These are phyloP conservation scores for Phoenoteleia sp. DNA, from an alignment of 2,888 invertebrate genomes.

Conservation along the genomic window DNA sequence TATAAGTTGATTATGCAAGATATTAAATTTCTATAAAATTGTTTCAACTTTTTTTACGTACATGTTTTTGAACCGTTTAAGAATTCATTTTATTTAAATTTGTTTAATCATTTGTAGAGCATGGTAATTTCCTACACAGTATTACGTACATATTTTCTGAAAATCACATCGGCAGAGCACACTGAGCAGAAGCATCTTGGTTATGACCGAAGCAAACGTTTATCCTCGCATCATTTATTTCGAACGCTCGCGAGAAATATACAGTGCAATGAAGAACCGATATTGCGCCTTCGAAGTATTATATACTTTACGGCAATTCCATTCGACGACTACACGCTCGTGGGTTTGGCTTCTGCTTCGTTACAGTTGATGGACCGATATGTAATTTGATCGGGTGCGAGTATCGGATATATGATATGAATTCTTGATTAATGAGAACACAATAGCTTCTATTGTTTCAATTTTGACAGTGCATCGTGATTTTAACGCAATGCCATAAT, in stretches of 20 bases:
- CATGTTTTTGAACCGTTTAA: too few species aligned
- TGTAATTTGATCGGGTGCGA: conserved; percentile 51
- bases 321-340: conserved; percentile 24
- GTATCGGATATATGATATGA: conserved; percentile 16
- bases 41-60: too few species aligned
- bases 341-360: conserved; percentile 33
- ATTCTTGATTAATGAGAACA: neutral
- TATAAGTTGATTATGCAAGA: too few species aligned
- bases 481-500: too few species aligned
- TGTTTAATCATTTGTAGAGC: too few species aligned
- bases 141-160: conserved; percentile 36
- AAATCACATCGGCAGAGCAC: conserved; percentile 40
- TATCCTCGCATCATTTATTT: conserved; percentile 66
- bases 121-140: conserved; percentile 16
- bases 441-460: too few species aligned
- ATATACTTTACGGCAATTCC: conserved; percentile 32
- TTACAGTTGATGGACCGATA: conserved; percentile 40
- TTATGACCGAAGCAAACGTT: conserved; percentile 61
- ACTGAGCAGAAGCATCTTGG: conserved; percentile 64
- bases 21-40: too few species aligned
- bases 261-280: conserved; percentile 47
- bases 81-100: too few species aligned
- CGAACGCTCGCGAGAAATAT: conserved; percentile 43
- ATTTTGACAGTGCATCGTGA: too few species aligned
- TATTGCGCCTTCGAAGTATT: conserved; percentile 43